Base-by-base conservation (phyloP, 1,140 invertebrate species). In the Platyscapa corneri region DNA sequence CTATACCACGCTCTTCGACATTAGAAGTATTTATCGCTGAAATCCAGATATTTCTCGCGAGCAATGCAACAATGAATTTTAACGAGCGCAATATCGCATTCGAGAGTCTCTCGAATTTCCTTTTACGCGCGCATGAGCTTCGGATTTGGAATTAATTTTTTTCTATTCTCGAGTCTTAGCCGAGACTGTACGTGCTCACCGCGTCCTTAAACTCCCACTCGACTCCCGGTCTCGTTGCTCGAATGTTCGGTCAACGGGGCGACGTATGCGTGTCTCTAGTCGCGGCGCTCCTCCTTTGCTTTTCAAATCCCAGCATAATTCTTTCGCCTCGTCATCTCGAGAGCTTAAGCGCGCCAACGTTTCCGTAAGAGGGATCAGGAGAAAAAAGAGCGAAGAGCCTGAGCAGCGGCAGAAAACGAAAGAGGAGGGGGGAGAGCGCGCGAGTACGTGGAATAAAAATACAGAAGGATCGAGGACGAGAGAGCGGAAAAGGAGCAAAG, bases 301-400 rank as follows among this genome's bases (percentile, higher is more conserved):
- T 82, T 85, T 85, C 27, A 85, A 85, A 85, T 85, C 84, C 84
- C 34, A 42, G 46, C 74, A 65, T 80, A 76, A 86, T 86, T 82
- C 84, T 82, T 82, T 86, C 79, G 67, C 77, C 74, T 80, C 67
- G 77, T 81, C 77, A 64, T 86, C 74, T 77, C 77, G 74, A 85
- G 78, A 78, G 80, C 74, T 86, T 77, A 80, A 82, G 74, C 84
- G 60, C 64, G 84, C 84, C 67, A 80, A 80, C 79, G 72, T 86
- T 82, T 81, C 75, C 67, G n/a, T 81, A 70, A 81, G 84, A 85
- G 84, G 78, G 78, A 85, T 85, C 77, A 75, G 49, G 78, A 75
- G 70, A 85, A 64, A 84, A 46, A 74, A 78, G 64, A 34, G 39
- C 18, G 70, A 30, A 76, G 82, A 75, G 76, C 32, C 37, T 39